Evolutionary conservation across 2,797 vertebrate genomes (phyloP).

Genomic region (Peromyscus melanophrys): DNA sequence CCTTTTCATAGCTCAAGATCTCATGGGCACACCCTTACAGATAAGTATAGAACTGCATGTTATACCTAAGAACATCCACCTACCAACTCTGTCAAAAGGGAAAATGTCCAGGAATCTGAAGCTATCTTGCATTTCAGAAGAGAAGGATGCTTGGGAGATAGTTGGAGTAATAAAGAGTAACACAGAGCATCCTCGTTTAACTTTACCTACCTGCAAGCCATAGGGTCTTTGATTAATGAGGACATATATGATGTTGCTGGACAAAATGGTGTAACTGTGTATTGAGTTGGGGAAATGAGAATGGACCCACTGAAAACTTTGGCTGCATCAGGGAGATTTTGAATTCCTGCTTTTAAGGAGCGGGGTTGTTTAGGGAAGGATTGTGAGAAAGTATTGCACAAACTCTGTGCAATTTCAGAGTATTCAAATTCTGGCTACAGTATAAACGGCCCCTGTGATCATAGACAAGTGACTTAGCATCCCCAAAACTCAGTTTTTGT

Average conservation of each 20-base stretch:
- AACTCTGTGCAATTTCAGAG: not conserved
- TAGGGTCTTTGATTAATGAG: not conserved
- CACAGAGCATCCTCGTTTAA: rapidly evolving
- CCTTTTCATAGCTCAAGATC: not conserved
- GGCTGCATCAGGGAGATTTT: not conserved
- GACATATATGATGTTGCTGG: not conserved
- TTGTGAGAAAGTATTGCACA: not conserved
- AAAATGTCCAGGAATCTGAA: too few species aligned
- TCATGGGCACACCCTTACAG: not conserved
- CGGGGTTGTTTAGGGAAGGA: not conserved
- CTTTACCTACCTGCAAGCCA: not conserved
- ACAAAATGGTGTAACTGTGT: not conserved
- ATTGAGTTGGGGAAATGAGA: not conserved
- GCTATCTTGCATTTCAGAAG: not conserved
- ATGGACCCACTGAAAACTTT: not conserved
- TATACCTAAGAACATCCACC: rapidly evolving
- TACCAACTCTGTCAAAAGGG: not conserved
- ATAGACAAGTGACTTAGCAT: not conserved
- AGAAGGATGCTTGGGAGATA: not conserved
- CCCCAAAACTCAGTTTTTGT: not conserved
- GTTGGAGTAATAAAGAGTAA: not conserved
- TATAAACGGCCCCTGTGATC: not conserved
- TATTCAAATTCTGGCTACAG: not conserved
- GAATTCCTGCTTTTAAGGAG: not conserved
- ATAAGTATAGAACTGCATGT: not conserved